Evolutionary conservation across 1,140 invertebrate genomes (phyloP).

Genomic region (Musca domestica): DNA sequence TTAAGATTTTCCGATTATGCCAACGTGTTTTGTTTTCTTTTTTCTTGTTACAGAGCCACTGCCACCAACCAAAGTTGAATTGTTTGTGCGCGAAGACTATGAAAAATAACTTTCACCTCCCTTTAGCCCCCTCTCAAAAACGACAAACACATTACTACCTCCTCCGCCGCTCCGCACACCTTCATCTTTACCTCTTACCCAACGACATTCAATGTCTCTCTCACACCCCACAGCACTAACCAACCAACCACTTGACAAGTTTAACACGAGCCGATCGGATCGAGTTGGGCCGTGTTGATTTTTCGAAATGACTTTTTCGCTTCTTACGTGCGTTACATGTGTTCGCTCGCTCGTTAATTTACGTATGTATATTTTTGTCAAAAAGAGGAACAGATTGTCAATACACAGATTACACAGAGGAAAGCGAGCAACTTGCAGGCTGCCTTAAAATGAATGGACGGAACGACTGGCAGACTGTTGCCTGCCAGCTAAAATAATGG

Average conservation of each 20-base stretch:
- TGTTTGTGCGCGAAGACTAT: slow-evolving; percentile 4
- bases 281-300: slow-evolving; percentile 5
- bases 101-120: slow-evolving; percentile 17
- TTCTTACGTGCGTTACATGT: slow-evolving; percentile 17
- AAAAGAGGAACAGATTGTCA: no score
- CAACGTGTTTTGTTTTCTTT: slow-evolving; percentile 19
- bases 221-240: no score
- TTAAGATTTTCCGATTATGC: slow-evolving; percentile 6
- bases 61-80: not conserved
- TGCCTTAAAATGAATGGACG: no score
- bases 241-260: slow-evolving; percentile 19
- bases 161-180: no score
- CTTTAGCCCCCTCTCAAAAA: not conserved
- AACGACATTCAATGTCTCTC: no score
- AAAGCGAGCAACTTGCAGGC: no score
- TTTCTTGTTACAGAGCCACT: not conserved
- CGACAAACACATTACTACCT: not conserved
- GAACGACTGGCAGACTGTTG: no score
- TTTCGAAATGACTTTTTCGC: slow-evolving; percentile 9
- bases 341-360: no score
- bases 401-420: no score
- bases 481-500: no score
- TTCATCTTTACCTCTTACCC: no score
- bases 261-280: slow-evolving; percentile 16
- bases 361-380: no score